phyloP scores from a whole-genome alignment of 2,113 vertebrate genomes.

The Lasiurus borealis region DNA sequence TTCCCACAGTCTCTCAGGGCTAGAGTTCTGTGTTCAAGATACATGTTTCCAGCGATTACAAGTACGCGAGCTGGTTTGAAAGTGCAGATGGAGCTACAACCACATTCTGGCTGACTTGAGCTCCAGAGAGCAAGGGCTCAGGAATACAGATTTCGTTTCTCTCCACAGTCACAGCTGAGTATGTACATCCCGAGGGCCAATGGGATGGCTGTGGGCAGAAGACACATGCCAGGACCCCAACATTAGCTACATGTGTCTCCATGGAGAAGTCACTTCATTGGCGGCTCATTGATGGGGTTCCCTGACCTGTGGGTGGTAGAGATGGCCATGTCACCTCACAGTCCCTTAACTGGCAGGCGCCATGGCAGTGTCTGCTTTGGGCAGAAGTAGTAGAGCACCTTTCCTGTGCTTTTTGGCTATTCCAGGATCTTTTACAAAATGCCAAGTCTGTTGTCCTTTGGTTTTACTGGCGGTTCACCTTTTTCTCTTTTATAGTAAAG shows the following conservation, averaged over 20 bases:
- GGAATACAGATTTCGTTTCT: neutral
- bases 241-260: too few species aligned
- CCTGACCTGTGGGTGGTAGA: too few species aligned
- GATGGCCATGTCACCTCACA: neutral
- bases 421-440: neutral
- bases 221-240: accelerated
- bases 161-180: neutral
- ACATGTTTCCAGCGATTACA: neutral
- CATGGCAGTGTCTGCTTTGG: neutral
- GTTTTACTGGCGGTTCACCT: neutral
- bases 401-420: neutral
- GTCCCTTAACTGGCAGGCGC: neutral
- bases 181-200: neutral
- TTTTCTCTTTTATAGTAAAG: neutral
- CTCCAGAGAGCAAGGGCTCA: neutral
- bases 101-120: neutral
- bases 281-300: neutral
- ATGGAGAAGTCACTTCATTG: neutral
- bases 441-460: neutral
- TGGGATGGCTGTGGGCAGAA: neutral
- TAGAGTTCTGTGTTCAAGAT: too few species aligned
- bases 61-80: neutral
- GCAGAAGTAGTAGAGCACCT: neutral
- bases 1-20: neutral
- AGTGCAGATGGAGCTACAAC: neutral